Evolutionary conservation across 2,888 invertebrate species (phyloP).

Genomic region (Eupithecia tripunctaria): DNA sequence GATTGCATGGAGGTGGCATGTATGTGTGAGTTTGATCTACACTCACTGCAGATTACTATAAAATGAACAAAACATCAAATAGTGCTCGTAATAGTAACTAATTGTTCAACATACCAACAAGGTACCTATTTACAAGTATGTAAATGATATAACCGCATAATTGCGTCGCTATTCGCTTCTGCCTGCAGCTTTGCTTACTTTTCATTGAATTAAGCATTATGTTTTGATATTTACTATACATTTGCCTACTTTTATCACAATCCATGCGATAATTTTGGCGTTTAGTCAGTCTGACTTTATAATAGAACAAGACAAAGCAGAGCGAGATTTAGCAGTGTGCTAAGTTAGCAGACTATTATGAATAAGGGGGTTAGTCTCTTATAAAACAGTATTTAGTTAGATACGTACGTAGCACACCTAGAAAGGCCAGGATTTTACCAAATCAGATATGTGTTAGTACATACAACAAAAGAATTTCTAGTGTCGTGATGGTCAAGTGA

Average conservation of each 20-base stretch:
- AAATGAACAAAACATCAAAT: not conserved
- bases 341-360: no score
- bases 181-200: not conserved
- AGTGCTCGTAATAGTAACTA: not conserved
- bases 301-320: no score
- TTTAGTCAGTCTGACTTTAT: no score
- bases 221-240: not conserved
- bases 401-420: no score
- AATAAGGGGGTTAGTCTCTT: no score
- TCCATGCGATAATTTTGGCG: not conserved
- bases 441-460: no score
- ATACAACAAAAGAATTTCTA: no score
- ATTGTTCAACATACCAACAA: not conserved
- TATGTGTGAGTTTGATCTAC: not conserved
- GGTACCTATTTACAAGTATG: not conserved
- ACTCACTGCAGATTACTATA: not conserved
- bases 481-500: no score
- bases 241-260: not conserved
- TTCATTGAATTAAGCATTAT: not conserved
- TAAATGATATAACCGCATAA: not conserved
- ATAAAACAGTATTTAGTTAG: no score
- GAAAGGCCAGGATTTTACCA: no score
- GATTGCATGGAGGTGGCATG: not conserved
- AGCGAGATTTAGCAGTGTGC: no score
- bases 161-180: not conserved